phyloP scores from a whole-genome alignment of 2,113 vertebrate genomes.

The Peucedramus taeniatus region DNA sequence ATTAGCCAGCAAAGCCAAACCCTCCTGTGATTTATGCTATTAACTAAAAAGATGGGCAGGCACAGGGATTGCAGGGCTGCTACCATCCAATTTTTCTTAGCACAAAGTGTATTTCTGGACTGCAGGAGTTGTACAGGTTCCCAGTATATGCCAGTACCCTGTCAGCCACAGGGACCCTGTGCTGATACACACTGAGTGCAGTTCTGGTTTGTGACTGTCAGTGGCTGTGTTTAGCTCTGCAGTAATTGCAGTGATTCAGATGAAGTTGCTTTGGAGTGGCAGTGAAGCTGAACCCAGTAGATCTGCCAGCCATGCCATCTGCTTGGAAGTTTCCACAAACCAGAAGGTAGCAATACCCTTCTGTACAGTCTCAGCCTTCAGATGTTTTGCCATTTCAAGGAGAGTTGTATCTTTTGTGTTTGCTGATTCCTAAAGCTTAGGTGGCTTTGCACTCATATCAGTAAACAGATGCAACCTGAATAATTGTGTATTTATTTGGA shows the following conservation, averaged over 20 bases:
- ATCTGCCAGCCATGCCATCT: constrained; percentile 19
- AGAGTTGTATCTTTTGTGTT: neutral
- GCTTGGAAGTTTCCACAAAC: constrained; percentile 19
- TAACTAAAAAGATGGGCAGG: neutral
- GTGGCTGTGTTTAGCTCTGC: neutral
- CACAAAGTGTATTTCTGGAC: neutral
- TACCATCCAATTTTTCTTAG: neutral
- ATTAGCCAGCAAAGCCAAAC: neutral
- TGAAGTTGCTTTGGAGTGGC: neutral
- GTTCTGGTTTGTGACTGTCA: neutral
- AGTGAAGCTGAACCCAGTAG: neutral
- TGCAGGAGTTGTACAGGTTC: neutral
- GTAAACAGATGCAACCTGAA: neutral
- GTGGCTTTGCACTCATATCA: neutral
- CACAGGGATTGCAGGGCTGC: neutral
- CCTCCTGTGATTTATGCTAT: neutral
- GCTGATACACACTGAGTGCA: neutral
- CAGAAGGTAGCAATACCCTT: neutral
- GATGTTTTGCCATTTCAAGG: neutral
- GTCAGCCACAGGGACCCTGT: neutral
- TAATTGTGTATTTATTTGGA: neutral
- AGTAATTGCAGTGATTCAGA: neutral
- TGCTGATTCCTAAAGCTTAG: neutral
- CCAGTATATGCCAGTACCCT: neutral
- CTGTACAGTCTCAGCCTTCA: neutral